phyloP scores from a whole-genome alignment of 2,113 vertebrate species.

The Microcebus griseorufus region DNA sequence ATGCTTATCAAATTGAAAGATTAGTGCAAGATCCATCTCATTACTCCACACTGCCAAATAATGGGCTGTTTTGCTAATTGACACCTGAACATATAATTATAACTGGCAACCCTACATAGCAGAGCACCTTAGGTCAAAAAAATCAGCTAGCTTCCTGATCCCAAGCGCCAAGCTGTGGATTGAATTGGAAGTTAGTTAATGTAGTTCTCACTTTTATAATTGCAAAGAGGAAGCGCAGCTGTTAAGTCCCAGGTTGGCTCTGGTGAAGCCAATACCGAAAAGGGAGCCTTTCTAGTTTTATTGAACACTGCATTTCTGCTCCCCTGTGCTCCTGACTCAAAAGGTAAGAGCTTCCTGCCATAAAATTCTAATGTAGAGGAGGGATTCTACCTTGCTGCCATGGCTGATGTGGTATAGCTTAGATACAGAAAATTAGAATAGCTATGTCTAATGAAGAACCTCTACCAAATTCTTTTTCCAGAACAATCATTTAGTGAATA shows the following conservation, averaged over 20 bases:
- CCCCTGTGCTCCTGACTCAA: background rate
- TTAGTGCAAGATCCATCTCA: slow-evolving; percentile 49
- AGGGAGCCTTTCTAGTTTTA: background rate
- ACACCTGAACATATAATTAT: slow-evolving; percentile 66
- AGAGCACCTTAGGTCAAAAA: slow-evolving; percentile 49
- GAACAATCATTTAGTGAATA: background rate
- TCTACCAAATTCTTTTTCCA: background rate
- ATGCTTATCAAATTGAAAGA: slow-evolving; percentile 10
- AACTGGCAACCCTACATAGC: slow-evolving; percentile 59
- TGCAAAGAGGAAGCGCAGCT: background rate
- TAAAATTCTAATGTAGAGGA: background rate
- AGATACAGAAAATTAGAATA: background rate
- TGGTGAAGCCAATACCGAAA: background rate
- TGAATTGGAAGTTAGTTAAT: background rate
- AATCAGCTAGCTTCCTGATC: slow-evolving; percentile 44
- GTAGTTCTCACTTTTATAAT: slow-evolving; percentile 45
- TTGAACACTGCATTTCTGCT: background rate
- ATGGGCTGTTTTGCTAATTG: slow-evolving; percentile 64
- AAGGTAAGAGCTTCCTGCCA: background rate
- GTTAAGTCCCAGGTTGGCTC: background rate
- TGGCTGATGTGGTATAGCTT: too few species aligned
- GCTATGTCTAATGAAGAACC: background rate
- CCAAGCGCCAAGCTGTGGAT: background rate
- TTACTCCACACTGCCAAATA: slow-evolving; percentile 63
- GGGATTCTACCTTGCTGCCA: background rate